Evolutionary conservation across 2,113 vertebrate genomes (phyloP).

Genomic region (Suncus etruscus): DNA sequence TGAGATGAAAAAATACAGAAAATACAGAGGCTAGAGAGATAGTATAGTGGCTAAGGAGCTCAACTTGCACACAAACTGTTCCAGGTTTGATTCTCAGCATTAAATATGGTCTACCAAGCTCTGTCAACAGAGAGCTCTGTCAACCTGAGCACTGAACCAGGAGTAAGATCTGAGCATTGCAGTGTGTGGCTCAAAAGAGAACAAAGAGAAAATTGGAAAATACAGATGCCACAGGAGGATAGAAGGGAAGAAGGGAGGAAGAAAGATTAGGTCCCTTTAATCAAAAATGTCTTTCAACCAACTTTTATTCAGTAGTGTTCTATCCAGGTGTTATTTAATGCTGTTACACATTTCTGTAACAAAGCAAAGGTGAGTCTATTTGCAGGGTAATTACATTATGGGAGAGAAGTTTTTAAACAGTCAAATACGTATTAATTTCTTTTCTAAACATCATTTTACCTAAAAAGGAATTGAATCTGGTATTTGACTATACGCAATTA

Average conservation of each 20-base stretch:
- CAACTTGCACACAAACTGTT: too few relatives aligned
- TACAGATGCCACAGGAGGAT: neutral
- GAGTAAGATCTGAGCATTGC: too few relatives aligned
- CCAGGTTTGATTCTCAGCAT: too few relatives aligned
- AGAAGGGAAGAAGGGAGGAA: neutral
- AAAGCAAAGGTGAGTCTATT: constrained; percentile 28
- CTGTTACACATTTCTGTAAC: constrained; percentile 6
- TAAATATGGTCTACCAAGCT: too few relatives aligned
- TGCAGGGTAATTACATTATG: neutral
- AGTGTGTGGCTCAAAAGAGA: too few relatives aligned
- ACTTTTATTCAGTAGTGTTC: constrained; percentile 14
- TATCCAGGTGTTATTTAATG: neutral
- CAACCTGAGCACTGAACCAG: too few relatives aligned
- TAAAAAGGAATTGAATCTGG: constrained; percentile 68
- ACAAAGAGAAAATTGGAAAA: neutral
- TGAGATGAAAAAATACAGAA: neutral
- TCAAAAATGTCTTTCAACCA: constrained; percentile 31
- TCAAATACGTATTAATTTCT: constrained; percentile 60
- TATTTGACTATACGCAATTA: constrained; percentile 47
- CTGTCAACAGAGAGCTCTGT: too few relatives aligned
- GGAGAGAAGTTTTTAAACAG: neutral
- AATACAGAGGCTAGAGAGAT: too few relatives aligned
- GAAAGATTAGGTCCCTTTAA: constrained; percentile 32
- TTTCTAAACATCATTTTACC: constrained; percentile 31
- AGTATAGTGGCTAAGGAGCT: too few relatives aligned